Conservation (phyloP, 2,888 invertebrate species). For the Cataglyphis albicans region DNA sequence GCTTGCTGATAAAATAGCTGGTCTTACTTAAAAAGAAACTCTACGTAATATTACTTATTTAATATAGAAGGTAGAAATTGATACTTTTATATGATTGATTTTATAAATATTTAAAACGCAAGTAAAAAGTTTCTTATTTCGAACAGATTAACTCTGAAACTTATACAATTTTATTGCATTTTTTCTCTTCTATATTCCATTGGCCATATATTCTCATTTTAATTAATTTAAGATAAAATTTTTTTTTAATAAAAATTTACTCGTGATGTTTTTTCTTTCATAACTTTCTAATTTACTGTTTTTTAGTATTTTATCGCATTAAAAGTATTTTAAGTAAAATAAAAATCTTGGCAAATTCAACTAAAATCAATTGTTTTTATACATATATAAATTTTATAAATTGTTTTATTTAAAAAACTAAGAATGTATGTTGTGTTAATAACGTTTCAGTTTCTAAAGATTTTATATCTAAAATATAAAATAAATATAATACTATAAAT, state of each 20-base stretch:
- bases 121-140: not conserved
- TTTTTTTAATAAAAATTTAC: conserved; percentile 7
- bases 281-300: not conserved
- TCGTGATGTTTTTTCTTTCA: not conserved
- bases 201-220: not conserved
- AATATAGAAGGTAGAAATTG: not conserved
- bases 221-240: not conserved
- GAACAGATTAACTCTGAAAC: not conserved
- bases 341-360: not conserved
- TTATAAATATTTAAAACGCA: not conserved
- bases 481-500: not conserved
- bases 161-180: not conserved
- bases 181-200: not conserved
- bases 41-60: not conserved
- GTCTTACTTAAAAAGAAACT: not conserved
- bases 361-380: not conserved
- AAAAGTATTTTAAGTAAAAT: conserved; percentile 1
- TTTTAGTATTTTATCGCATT: conserved; percentile 5
- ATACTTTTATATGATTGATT: not conserved
- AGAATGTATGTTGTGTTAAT: not conserved
- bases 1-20: conserved; percentile 44
- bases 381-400: conserved; percentile 15
- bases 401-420: not conserved
- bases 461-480: conserved; percentile 20
- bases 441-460: too few species aligned